Percentiles rank a stretch among this genome's conserved stretches.
These are phyloP conservation scores for Amitus sp. DNA, from an alignment of 2,888 invertebrate species.

Conservation along the genomic window DNA sequence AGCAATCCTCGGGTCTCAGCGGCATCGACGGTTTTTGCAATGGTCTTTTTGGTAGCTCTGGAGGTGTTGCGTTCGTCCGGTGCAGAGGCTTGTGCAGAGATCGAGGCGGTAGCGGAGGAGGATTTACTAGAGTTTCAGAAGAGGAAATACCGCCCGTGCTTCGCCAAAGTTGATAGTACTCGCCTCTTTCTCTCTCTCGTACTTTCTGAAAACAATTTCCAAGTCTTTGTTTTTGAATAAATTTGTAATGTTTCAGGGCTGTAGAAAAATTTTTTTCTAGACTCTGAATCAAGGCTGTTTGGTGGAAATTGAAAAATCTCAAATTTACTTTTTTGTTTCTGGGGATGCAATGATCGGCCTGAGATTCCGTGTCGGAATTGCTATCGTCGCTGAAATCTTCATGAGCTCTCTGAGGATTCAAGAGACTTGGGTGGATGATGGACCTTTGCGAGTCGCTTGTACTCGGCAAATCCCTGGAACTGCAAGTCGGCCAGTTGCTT, in stretches of 20 bases:
- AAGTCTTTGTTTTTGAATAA: no score
- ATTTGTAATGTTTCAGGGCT: no score
- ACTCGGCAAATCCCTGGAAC: conserved; percentile 36
- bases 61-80: conserved; percentile 74
- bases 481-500: conserved; percentile 34
- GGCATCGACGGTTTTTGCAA: conserved; percentile 73
- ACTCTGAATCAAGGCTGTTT: no score
- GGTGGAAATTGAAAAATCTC: not conserved
- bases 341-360: conserved; percentile 41
- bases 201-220: conserved; percentile 46
- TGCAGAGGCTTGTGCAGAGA: conserved; percentile 81
- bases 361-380: conserved; percentile 61
- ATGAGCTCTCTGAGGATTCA: conserved; percentile 57
- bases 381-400: conserved; percentile 57
- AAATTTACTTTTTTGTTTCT: conserved; percentile 51
- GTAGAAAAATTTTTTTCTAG: conserved; percentile 8
- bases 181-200: conserved; percentile 55
- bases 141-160: conserved; percentile 59
- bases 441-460: conserved; percentile 41
- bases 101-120: conserved; percentile 77
- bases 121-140: conserved; percentile 56
- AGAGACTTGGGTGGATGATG: conserved; percentile 58
- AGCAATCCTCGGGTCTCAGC: conserved; percentile 77
- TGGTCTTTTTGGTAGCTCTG: conserved; percentile 76
- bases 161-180: conserved; percentile 63